Evolutionary conservation across 1,140 invertebrate species (phyloP).

Genomic region (Battus philenor): DNA sequence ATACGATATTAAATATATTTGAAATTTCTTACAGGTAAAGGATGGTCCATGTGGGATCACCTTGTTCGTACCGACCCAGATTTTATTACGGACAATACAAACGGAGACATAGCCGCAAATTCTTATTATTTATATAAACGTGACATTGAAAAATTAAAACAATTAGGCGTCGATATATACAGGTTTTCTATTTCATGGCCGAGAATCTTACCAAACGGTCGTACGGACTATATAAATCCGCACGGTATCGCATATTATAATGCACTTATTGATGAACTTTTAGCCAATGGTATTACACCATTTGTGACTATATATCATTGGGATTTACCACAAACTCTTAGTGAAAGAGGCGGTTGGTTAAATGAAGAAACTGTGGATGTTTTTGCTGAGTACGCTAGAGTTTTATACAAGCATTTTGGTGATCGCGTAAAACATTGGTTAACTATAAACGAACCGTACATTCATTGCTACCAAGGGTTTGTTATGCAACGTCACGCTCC

Average conservation of each 20-base stretch:
- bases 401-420: conserved; percentile 78
- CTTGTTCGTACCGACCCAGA: conserved; percentile 64
- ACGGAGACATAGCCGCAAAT: conserved; percentile 59
- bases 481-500: conserved; percentile 14
- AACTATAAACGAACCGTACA: conserved; percentile 81
- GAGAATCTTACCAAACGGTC: conserved; percentile 78
- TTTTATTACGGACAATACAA: conserved; percentile 72
- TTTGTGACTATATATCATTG: conserved; percentile 81
- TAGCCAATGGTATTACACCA: conserved; percentile 66
- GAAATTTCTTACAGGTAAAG: conserved; percentile 58
- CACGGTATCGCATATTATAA: conserved; percentile 79
- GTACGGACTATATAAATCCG: conserved; percentile 72
- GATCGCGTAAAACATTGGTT: conserved; percentile 80
- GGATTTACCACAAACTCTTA: conserved; percentile 78
- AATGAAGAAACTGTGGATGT: conserved; percentile 78
- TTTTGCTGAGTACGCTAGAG: conserved; percentile 78
- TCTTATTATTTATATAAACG: conserved; percentile 56
- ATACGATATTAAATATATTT: no score
- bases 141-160: conserved; percentile 66
- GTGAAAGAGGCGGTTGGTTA: conserved; percentile 79
- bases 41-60: conserved; percentile 77
- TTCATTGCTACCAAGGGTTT: conserved; percentile 19
- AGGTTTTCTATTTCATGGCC: conserved; percentile 82
- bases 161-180: conserved; percentile 74
- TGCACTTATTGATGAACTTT: conserved; percentile 76